Percentiles rank a stretch among this genome's conserved stretches.
phyloP scores from a whole-genome alignment of 1,140 invertebrate species.

The Ruditapes philippinarum region DNA sequence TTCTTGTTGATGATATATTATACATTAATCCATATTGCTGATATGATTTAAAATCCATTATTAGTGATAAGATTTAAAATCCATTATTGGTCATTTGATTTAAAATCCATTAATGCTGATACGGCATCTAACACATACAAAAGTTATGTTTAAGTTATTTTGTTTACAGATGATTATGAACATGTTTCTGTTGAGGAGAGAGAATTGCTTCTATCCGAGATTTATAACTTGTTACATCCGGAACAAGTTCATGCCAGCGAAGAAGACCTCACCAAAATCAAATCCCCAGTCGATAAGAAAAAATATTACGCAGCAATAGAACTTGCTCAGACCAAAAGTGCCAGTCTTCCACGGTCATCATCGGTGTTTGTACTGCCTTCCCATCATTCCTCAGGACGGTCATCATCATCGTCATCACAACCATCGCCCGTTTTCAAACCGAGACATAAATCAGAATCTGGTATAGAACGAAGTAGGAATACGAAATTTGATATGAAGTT shows the following conservation, averaged over 20 bases:
- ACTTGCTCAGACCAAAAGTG: slow-evolving; percentile 54
- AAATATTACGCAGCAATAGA: slow-evolving; percentile 61
- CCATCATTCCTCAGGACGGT: not conserved
- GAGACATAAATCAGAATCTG: slow-evolving; percentile 57
- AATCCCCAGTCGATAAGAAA: slow-evolving; percentile 39
- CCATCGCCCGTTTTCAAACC: slow-evolving; percentile 41
- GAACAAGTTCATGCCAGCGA: slow-evolving; percentile 27
- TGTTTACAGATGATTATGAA: slow-evolving; percentile 62
- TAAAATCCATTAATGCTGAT: no score
- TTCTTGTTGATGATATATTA: no score
- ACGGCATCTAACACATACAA: no score
- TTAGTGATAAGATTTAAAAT: no score
- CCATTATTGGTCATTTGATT: no score
- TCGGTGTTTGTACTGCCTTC: slow-evolving; percentile 17
- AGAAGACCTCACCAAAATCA: slow-evolving; percentile 60
- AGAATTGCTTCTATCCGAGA: slow-evolving; percentile 51
- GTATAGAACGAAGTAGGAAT: not conserved
- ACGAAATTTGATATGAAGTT: not conserved
- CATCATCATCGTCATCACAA: slow-evolving; percentile 26
- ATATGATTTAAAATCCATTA: no score
- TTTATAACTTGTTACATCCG: slow-evolving; percentile 54
- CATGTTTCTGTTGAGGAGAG: slow-evolving; percentile 49
- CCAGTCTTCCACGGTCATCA: slow-evolving; percentile 44
- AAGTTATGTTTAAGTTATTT: no score
- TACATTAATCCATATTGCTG: no score